Evolutionary conservation across 1,140 invertebrate species (phyloP), one percentile per base, ranked within the genome.

Genomic region (Leptoteleia sp.): DNA sequence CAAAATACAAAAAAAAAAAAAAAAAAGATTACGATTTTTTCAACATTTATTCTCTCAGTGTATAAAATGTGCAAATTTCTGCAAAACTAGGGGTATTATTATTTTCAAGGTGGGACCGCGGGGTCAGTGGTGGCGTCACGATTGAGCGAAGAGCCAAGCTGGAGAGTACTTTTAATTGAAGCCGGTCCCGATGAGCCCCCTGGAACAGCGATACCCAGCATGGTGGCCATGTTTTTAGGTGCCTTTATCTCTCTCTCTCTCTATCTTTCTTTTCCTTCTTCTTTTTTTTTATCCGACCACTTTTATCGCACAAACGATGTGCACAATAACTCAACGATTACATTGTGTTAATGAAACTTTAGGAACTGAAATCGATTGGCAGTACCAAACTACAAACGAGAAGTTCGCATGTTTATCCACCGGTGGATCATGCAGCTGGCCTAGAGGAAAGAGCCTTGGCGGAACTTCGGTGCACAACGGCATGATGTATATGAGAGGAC

Each of bases 311-410:
- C 19, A 22, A 22, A 22, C 2, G 19, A 22, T 22, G 19, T 22
- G 5, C 5, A 5, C 19, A 5, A 22, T 22, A 22, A 22, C 19
- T 22, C 19, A 5, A 22, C 19, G 19, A 22, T 22, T 35, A 12
- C 8, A 65, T 27, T 0, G 7, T 22, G 33, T 16, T 40, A 8
- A 12, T 54, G 13, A 16, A 17, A 83, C 48, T 64, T 67, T 52
- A 84, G 87, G 93, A 6, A 93, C 92, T 4, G 92, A 92, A 38
- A 95, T 96, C 59, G 96, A 98, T 88, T 98, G 96, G 95, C 91
- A 92, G 9, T 97, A 94, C 86, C 91, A 92, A 76, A 98, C 96
- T 3, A 93, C 94, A 80, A 95, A 96, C 0, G 96, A 98, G 84
- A 92, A 92, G 1, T 92, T 93, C 45, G 95, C 96, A 0, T 97